Conservation (phyloP, 1,140 invertebrate species). For the Penaeus japonicus region DNA sequence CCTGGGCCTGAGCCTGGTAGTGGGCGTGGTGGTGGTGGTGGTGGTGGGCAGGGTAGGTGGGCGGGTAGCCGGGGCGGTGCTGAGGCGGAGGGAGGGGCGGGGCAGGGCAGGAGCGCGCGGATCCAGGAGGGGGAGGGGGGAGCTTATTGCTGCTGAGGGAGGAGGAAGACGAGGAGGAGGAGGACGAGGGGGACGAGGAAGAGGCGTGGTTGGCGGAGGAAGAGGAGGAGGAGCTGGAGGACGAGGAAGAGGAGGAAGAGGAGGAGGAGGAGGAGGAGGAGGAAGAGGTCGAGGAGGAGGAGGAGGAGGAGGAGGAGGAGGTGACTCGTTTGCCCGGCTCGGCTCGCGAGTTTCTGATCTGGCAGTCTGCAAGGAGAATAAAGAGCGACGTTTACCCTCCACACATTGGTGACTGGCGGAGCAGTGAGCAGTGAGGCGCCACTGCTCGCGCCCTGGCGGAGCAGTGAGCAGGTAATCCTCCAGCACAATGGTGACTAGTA, state of each 20-base stretch:
- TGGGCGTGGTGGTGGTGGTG: slow-evolving; percentile 43
- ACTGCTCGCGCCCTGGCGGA: not conserved
- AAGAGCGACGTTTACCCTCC: slow-evolving; percentile 54
- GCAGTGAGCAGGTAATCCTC: not conserved
- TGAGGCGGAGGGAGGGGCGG: slow-evolving; percentile 35
- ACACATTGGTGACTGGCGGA: slow-evolving; percentile 2
- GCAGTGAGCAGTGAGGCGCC: not conserved
- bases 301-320: slow-evolving; percentile 45
- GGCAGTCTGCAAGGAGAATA: slow-evolving; percentile 60
- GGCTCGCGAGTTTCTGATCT: slow-evolving; percentile 59
- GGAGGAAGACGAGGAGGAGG: slow-evolving; percentile 50
- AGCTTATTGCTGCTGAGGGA: slow-evolving; percentile 50
- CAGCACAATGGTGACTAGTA: slow-evolving; percentile 25
- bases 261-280: slow-evolving; percentile 13
- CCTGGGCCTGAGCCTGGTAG: slow-evolving; percentile 50
- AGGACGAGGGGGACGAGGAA: slow-evolving; percentile 36
- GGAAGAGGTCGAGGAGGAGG: slow-evolving; percentile 37
- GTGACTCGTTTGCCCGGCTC: slow-evolving; percentile 54
- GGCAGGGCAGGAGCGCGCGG: slow-evolving; percentile 21
- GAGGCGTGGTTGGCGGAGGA: slow-evolving; percentile 17
- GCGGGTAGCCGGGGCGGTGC: slow-evolving; percentile 48
- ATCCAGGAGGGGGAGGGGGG: slow-evolving; percentile 30
- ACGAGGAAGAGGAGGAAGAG: slow-evolving; percentile 15
- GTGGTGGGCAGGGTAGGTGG: slow-evolving; percentile 46
- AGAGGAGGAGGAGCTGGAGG: slow-evolving; percentile 34